phyloP scores from a whole-genome alignment of 2,888 invertebrate genomes.

The Nasonovia ribisnigri region DNA sequence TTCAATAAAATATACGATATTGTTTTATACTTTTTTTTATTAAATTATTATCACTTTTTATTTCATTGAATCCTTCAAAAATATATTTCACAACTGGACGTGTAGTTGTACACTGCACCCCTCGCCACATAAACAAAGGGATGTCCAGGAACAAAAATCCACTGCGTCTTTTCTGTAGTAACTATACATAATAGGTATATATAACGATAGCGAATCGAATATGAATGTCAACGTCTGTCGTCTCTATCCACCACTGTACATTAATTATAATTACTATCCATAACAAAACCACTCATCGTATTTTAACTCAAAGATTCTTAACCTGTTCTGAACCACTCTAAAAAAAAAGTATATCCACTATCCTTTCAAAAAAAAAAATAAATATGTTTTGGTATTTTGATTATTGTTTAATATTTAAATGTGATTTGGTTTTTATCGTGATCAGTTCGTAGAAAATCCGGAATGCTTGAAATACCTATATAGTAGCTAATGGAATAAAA shows the following conservation, averaged over 20 bases:
- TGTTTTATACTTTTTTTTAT: neutral
- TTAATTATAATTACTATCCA: neutral
- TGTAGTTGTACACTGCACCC: conserved; percentile 6
- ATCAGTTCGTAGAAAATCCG: neutral
- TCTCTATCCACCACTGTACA: neutral
- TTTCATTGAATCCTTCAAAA: neutral
- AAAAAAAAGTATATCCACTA: neutral
- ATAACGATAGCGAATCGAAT: neutral
- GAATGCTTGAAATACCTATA: neutral
- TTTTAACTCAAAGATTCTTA: neutral
- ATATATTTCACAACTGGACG: neutral
- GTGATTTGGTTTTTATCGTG: neutral
- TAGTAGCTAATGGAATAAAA: neutral
- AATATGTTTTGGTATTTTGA: neutral
- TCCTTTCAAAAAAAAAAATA: neutral
- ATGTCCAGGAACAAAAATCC: neutral
- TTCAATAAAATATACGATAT: neutral
- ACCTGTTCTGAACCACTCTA: neutral
- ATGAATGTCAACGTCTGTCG: neutral
- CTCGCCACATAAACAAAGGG: neutral
- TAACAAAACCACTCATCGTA: neutral
- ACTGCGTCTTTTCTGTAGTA: neutral
- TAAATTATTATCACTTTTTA: neutral
- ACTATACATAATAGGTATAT: neutral
- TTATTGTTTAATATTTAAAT: neutral